phyloP scores from a whole-genome alignment of 2,888 invertebrate species.

The Julus scandinavius region DNA sequence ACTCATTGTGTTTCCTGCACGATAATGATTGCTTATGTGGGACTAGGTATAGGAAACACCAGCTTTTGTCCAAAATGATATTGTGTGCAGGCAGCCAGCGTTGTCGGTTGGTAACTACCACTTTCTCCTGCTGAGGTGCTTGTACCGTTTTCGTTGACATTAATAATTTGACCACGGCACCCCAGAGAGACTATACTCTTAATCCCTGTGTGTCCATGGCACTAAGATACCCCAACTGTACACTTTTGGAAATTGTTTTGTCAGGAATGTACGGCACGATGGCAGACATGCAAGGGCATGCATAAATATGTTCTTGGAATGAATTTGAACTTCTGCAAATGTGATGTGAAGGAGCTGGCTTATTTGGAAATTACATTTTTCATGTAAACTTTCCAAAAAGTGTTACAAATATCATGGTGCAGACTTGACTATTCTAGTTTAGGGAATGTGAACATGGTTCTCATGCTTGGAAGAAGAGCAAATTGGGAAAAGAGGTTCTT shows the following conservation, averaged over 20 bases:
- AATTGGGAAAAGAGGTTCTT: background rate
- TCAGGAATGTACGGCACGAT: background rate
- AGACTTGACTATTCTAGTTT: background rate
- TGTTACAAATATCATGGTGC: background rate
- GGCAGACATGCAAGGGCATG: background rate
- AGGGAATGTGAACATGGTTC: background rate
- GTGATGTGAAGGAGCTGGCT: background rate
- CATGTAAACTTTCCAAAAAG: background rate
- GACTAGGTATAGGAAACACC: conserved; percentile 27
- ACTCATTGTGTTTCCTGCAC: conserved; percentile 46
- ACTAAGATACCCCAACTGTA: too few species aligned
- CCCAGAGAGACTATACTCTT: background rate
- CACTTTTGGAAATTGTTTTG: background rate
- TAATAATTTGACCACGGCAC: background rate
- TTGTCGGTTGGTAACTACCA: background rate
- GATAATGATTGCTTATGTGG: conserved; percentile 34
- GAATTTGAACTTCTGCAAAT: too few species aligned
- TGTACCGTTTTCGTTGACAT: background rate
- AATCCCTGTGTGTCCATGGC: background rate
- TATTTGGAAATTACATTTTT: background rate
- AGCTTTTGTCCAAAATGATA: conserved; percentile 10
- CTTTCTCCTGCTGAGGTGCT: background rate
- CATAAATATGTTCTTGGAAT: too few species aligned
- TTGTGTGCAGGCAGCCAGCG: background rate
- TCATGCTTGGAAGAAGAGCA: background rate